Base-by-base conservation (phyloP, 2,113 vertebrate genomes). In the Rattus rattus region DNA sequence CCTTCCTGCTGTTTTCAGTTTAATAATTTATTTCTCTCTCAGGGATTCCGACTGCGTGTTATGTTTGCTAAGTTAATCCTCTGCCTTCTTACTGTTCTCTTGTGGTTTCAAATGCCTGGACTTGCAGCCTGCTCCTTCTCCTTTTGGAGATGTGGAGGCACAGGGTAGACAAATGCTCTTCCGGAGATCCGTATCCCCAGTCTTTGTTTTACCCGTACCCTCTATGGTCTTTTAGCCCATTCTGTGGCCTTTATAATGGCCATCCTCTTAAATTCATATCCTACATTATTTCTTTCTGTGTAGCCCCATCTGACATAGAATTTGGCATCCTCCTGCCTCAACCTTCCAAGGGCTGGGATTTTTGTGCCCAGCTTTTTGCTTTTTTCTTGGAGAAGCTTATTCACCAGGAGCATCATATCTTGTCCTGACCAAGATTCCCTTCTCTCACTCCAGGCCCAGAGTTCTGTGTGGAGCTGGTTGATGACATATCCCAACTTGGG, bases 11-110 rank as follows among this genome's bases (percentile, higher is more conserved):
- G 28, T 67, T 49, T 59, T 80, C 17, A 90, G 13, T 76, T 86
- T 73, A 90, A 79, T 85, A 75, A 85, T 81, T 59, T 92, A 8
- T 76, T 69, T 95, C 14, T 79, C 80, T 92, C 30, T 89, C 19
- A 56, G 54, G n/a, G 67, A 80, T 89, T 75, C 39, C 33, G 80
- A 30, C 5, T 39, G 22, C 1, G 0, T 30, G 24, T 33, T 56
- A 56, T 63, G 10, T 52, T 43, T 87, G 80, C 80, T 90, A 80
- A 95, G 73, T 73, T 43, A 73, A 43, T 75, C 33, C 22, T 75
- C 39, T 13, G 14, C 77, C 33, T 6, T 75, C 28, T 85, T 69
- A n/a, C n/a, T 84, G 24, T 67, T 54, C 12, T 85, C 61, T 89
- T 9, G 19, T 39, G 7, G 75, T 80, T 92, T 79, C 28, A 63